Base-by-base conservation (phyloP, 2,888 invertebrate species). In the Rhagophthalmus giganteus region DNA sequence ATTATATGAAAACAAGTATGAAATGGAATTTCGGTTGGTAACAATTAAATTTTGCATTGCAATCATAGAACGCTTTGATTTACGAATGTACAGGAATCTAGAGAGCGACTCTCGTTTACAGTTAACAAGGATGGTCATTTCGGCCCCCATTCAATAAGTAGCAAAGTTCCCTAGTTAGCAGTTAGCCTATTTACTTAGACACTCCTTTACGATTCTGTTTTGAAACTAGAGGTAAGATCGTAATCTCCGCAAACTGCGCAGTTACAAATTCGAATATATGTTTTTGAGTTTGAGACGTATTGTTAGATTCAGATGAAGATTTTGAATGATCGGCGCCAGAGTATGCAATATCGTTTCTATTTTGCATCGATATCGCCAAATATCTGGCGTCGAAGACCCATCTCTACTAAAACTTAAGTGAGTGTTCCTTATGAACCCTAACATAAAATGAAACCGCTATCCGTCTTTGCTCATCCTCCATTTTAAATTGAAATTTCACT, bases 401-500 rank as follows among this genome's bases (percentile, higher is more conserved):
- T 44, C 54, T 54, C 31, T 49, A 40, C 47, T 38, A 44, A 49
- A 48, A 38, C 52, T 53, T 55, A 56, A 54, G 45, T 44, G 46
- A 38, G 55, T 55, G 56, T 55, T 56, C 54, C 53, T 61, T 57
- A 62, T 57, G 55, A 58, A 62, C 58, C 61, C 45, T 61, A 57
- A 58, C 63, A 57, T 58, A 58, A 63, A 66, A 65, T 62, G 66
- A 67, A 66, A 65, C 66, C 66, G 61, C 64, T 50, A 63, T 62
- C 61, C 58, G 57, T 59, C 57, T 64, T 65, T 54, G 57, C 60
- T 66, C 65, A 65, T 64, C 63, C 64, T 65, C 64, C 61, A 69
- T 70, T 69, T 69, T 68, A 69, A 71, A 71, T 71, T 70, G 67
- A 69, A 71, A 71, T 69, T 70, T 68, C 66, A 68, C 71, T 70